Conservation (phyloP, 1,140 invertebrate species). For the Microplitis demolitor region DNA sequence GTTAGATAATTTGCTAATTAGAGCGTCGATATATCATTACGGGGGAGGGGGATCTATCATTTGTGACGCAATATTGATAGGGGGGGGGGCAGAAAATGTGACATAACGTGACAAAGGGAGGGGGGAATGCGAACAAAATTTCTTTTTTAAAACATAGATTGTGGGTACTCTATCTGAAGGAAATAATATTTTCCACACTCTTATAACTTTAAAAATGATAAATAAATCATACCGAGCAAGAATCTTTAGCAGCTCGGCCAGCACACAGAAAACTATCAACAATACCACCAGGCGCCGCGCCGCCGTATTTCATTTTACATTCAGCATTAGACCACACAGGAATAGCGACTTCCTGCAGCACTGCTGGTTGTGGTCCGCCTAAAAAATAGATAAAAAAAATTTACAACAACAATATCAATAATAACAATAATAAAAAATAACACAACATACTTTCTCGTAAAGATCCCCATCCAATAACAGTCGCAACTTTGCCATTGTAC, state of each 20-base stretch:
- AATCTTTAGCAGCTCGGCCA: conserved; percentile 80
- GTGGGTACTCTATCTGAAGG: neutral
- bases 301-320: conserved; percentile 81
- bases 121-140: no score
- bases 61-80: no score
- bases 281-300: conserved; percentile 84
- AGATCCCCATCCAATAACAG: conserved; percentile 86
- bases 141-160: neutral
- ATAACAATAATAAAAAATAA: conserved; percentile 15
- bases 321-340: conserved; percentile 82
- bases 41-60: no score
- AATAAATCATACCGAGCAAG: conserved; percentile 77
- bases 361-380: conserved; percentile 80
- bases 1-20: no score
- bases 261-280: conserved; percentile 87
- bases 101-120: no score
- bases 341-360: conserved; percentile 83
- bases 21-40: no score
- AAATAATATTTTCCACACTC: neutral
- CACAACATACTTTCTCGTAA: conserved; percentile 72
- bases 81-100: no score
- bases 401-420: conserved; percentile 5
- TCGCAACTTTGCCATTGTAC: conserved; percentile 73
- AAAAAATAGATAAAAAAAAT: conserved; percentile 11
- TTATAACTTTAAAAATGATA: neutral